These are phyloP conservation scores for Kryphioiulus occultus DNA, from an alignment of 2,888 invertebrate species.

Conservation along the genomic window DNA sequence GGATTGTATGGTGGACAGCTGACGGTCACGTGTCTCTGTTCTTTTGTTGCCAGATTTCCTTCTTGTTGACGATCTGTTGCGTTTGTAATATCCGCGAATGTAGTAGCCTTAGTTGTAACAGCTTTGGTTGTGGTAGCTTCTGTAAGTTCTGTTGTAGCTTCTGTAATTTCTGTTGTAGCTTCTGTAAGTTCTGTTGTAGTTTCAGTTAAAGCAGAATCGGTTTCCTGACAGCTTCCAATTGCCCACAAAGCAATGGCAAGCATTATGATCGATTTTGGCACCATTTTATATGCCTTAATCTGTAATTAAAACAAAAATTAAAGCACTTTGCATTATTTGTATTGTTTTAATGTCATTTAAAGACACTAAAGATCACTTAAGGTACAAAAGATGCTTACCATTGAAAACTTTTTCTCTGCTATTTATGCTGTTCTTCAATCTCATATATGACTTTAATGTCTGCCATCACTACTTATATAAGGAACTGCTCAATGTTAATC, in stretches of 20 bases:
- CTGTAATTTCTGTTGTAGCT: too few relatives aligned
- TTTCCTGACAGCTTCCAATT: not conserved
- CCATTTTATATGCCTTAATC: not conserved
- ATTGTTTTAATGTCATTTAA: too few relatives aligned
- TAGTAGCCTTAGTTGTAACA: not conserved
- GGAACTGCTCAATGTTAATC: not conserved
- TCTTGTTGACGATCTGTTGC: not conserved
- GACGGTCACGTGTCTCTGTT: not conserved
- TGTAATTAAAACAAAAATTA: not conserved
- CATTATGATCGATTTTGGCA: not conserved
- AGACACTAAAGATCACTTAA: too few relatives aligned
- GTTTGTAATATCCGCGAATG: not conserved
- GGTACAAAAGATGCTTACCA: not conserved
- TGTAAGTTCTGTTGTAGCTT: too few relatives aligned
- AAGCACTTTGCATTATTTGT: too few relatives aligned
- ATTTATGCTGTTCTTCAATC: not conserved
- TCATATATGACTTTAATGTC: not conserved
- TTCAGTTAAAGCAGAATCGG: not conserved
- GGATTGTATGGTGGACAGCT: not conserved
- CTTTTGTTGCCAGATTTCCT: not conserved
- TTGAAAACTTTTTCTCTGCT: not conserved
- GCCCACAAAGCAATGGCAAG: not conserved
- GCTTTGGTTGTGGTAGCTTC: not conserved
- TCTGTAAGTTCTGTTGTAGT: too few relatives aligned
- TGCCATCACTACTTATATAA: not conserved